These are phyloP conservation scores for Oncorhynchus tshawytscha DNA, from an alignment of 2,113 vertebrate genomes.

Conservation along the genomic window DNA sequence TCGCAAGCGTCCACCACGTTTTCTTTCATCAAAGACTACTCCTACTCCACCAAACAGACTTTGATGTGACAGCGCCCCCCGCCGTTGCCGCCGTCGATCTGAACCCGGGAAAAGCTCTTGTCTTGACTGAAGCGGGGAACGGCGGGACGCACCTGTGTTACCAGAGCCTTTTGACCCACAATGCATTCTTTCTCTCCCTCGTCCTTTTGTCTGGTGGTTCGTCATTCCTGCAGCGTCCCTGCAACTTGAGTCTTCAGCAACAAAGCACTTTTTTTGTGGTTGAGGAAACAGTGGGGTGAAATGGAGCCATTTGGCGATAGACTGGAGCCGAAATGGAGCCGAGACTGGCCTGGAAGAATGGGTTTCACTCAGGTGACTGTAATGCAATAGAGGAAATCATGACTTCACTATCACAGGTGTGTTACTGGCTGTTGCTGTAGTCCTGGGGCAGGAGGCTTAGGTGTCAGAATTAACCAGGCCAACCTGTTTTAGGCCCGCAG, in stretches of 20 bases:
- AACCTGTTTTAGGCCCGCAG: no score
- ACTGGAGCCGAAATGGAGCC: no score
- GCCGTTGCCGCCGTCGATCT: no score
- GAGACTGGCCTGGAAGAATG: neutral
- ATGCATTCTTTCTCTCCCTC: slow-evolving; percentile 24
- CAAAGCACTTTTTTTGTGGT: slow-evolving; percentile 9
- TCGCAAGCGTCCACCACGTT: slow-evolving; percentile 12
- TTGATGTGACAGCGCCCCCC: slow-evolving; percentile 21
- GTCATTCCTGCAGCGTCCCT: slow-evolving; percentile 4
- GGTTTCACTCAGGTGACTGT: neutral
- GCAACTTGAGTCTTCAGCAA: slow-evolving; percentile 29
- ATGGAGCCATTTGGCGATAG: slow-evolving; percentile 1
- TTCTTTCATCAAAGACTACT: slow-evolving; percentile 60
- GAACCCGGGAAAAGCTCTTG: no score
- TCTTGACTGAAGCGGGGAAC: no score
- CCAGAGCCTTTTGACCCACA: slow-evolving; percentile 45
- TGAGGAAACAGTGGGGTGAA: neutral
- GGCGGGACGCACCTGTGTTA: slow-evolving; percentile 37
- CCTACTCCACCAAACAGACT: slow-evolving; percentile 40
- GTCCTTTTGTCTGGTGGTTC: no score
- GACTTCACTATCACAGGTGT: neutral
- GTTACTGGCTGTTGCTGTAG: neutral
- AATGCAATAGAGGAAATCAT: neutral
- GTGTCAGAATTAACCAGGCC: neutral
- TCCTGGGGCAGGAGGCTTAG: neutral